Evolutionary conservation across 2,113 vertebrate species (phyloP).

Genomic region (Lycocorax pyrrhopterus): DNA sequence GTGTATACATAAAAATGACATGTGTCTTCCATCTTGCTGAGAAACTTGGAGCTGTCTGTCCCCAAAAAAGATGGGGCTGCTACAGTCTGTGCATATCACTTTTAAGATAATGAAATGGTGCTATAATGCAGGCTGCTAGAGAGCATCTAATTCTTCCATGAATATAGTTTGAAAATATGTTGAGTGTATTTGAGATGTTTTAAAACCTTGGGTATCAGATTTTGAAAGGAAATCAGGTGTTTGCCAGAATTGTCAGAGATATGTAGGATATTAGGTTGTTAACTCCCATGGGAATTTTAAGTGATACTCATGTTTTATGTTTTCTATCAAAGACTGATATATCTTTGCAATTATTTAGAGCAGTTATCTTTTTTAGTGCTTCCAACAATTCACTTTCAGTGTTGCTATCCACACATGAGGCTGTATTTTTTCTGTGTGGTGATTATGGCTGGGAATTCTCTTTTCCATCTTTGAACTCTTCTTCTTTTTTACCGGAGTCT

Average conservation of each 20-base stretch:
- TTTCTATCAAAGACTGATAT: neutral
- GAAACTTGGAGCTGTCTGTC: neutral
- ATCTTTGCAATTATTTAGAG: neutral
- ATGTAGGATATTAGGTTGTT: neutral
- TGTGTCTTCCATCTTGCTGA: neutral
- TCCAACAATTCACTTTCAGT: neutral
- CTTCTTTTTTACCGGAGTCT: neutral
- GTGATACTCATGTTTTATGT: neutral
- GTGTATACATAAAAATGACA: neutral
- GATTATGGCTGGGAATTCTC: neutral
- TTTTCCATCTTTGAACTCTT: neutral
- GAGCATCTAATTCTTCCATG: neutral
- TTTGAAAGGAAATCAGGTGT: neutral
- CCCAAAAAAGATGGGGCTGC: neutral
- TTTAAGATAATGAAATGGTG: neutral
- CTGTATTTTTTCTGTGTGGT: neutral
- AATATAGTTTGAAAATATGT: neutral
- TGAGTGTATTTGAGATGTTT: neutral
- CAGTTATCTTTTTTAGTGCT: neutral
- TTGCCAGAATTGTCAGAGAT: neutral
- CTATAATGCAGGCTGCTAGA: neutral
- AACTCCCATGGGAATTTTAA: neutral
- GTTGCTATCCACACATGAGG: neutral
- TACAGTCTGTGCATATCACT: neutral
- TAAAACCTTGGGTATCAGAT: neutral